Base-by-base conservation (phyloP, 1,140 invertebrate genomes). In the Caenorhabditis briggsae region DNA sequence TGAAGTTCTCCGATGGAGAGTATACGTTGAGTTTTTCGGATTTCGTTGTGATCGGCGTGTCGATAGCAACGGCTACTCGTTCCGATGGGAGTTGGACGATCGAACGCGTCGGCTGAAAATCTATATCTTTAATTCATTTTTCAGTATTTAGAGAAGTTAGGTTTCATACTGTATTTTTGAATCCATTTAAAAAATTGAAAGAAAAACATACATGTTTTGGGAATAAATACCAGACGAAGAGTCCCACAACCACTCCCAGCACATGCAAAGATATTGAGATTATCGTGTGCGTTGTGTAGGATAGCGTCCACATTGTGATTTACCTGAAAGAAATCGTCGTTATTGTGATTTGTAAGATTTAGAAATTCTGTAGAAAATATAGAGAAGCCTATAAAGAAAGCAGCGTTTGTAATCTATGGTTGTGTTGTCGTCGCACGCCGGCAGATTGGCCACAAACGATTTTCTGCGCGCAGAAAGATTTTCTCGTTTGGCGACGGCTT, bases 191-290 rank as follows among this genome's bases (percentile, higher is more conserved):
- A 58, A 14, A 59, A 59, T 59, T 18, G 56, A 59, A 33, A 2
- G 56, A 41, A 65, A 65, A 86, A 88, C 89, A 82, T 86, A 90
- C 89, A 87, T 90, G 90, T 84, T 89, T 64, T 7, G 89, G 89
- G 59, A 90, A 90, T 7, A 90, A 46, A 56, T 90, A 90, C 89
- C 89, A 90, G 16, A 90, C 90, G 64, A 85, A 90, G 11, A 90
- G 86, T 14, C 89, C 89, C 14, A 85, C 85, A 9, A 59, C 90
- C 25, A 90, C 82, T 56, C 89, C 89, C 11, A 85, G 61, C 43
- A 89, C 59, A 82, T 90, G 89, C 16, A 90, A 65, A 5, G 88
- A 61, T 50, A 90, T 82, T 23, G 89, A 90, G 41, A 90, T 46
- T 20, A 86, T 43, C 16, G 86, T 65, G 50, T 90, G 89, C 9